These are phyloP conservation scores for Hetaerina americana DNA, from an alignment of 1,140 invertebrate species.

Conservation along the genomic window DNA sequence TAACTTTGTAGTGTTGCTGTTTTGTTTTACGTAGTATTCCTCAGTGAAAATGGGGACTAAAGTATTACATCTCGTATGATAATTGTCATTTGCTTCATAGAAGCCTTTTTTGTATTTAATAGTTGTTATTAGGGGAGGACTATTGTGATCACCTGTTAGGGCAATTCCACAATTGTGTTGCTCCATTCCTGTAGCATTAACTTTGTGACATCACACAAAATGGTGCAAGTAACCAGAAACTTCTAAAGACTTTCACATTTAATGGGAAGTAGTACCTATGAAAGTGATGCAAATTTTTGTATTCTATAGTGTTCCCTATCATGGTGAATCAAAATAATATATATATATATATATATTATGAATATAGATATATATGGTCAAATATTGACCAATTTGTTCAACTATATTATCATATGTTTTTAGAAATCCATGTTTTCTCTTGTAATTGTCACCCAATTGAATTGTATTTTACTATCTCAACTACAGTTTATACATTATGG, in stretches of 20 bases:
- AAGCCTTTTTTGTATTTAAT: constrained; percentile 1
- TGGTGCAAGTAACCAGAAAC: background rate
- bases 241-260: background rate
- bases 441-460: background rate
- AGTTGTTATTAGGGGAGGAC: constrained; percentile 8
- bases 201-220: background rate
- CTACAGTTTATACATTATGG: background rate
- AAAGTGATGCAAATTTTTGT: background rate
- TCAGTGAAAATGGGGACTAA: background rate
- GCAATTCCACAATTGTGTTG: constrained; percentile 5
- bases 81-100: background rate
- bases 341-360: background rate
- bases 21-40: background rate
- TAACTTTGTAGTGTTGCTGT: background rate
- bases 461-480: constrained; percentile 1
- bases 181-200: background rate
- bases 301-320: background rate
- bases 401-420: background rate
- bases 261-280: background rate
- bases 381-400: background rate
- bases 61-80: background rate
- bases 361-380: background rate
- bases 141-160: constrained; percentile 12
- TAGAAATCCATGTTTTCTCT: background rate
- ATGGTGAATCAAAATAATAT: background rate